These are phyloP conservation scores for Tiliacea aurago DNA, from an alignment of 2,888 invertebrate species.

Conservation along the genomic window DNA sequence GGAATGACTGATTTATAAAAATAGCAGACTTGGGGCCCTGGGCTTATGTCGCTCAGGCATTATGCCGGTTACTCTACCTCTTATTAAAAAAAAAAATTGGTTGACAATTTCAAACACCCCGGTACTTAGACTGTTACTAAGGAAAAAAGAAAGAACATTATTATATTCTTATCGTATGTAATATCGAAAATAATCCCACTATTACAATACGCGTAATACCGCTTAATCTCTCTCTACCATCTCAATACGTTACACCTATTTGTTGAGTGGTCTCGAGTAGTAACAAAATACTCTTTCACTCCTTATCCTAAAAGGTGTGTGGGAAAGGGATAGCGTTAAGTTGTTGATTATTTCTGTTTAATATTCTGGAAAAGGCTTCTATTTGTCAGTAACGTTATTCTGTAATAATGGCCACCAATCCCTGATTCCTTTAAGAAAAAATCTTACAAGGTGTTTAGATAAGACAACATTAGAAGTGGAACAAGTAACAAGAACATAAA, in stretches of 20 bases:
- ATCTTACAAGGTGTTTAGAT: not conserved
- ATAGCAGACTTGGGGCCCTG: too few species aligned
- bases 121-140: not conserved
- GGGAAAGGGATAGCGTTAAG: conserved; percentile 15
- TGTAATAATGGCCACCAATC: not conserved
- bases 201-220: conserved; percentile 22
- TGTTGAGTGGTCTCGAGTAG: conserved; percentile 12
- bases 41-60: not conserved
- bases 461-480: too few species aligned
- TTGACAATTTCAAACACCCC: not conserved
- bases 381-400: not conserved
- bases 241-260: conserved; percentile 40
- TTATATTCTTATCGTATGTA: not conserved
- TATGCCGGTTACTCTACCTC: not conserved
- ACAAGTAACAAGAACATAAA: too few species aligned
- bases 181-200: conserved; percentile 8
- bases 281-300: conserved; percentile 25
- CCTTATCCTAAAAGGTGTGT: not conserved
- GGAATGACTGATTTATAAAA: too few species aligned
- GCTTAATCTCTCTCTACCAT: conserved; percentile 27
- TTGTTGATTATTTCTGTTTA: not conserved
- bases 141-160: not conserved
- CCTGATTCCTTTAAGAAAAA: not conserved
- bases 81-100: not conserved
- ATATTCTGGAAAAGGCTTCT: not conserved